These are phyloP conservation scores for Drosophila aldrichi DNA, from an alignment of 2,888 invertebrate species.

Conservation along the genomic window DNA sequence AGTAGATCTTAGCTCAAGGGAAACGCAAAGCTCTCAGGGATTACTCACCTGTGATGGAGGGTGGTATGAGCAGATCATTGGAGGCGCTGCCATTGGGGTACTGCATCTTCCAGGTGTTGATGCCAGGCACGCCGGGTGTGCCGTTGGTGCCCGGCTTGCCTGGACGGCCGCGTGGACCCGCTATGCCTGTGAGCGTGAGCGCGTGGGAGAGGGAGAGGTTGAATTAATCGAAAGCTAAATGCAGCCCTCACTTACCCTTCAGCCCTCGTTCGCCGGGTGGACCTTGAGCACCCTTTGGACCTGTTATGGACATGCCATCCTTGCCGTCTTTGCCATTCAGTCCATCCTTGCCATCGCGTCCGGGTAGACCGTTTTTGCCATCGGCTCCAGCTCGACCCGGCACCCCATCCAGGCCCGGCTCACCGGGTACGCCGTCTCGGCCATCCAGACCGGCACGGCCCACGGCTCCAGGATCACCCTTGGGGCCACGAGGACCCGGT, in stretches of 20 bases:
- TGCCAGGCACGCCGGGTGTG: constrained; percentile 92
- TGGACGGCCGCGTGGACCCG: constrained; percentile 90
- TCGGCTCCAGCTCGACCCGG: constrained; percentile 94
- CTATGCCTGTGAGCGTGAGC: constrained; percentile 72
- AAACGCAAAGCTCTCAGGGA: no score
- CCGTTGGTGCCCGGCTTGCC: constrained; percentile 92
- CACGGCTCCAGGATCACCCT: constrained; percentile 87
- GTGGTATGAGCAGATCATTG: constrained; percentile 92
- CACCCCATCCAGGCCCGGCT: constrained; percentile 93
- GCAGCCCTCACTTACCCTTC: constrained; percentile 86
- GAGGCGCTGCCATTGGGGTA: constrained; percentile 87
- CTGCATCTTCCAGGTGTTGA: constrained; percentile 90
- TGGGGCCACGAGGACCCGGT: constrained; percentile 83
- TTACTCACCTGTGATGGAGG: constrained; percentile 90
- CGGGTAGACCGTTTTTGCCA: constrained; percentile 91
- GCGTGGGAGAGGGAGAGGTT: not conserved
- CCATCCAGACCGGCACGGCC: constrained; percentile 93
- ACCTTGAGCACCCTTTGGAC: constrained; percentile 89
- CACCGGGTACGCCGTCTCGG: constrained; percentile 95
- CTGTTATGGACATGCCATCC: constrained; percentile 85
- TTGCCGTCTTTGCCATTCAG: constrained; percentile 90
- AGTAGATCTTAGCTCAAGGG: not conserved
- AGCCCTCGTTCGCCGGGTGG: constrained; percentile 91
- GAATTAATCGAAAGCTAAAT: not conserved
- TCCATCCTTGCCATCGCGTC: constrained; percentile 86